These are phyloP conservation scores for Herpailurus yagouaroundi DNA, from an alignment of 2,113 vertebrate genomes.

Conservation along the genomic window DNA sequence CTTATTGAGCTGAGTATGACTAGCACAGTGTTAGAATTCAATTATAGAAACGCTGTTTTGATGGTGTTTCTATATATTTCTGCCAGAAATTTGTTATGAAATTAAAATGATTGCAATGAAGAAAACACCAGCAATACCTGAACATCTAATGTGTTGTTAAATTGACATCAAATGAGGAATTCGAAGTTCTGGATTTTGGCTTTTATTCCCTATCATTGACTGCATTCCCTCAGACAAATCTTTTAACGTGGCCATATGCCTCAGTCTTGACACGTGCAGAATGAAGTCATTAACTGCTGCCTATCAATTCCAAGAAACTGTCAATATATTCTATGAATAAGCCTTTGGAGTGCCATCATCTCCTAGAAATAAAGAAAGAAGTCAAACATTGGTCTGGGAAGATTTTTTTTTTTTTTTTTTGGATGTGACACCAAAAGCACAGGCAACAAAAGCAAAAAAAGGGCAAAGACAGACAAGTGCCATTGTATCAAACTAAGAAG, in stretches of 20 bases:
- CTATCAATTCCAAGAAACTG: background rate
- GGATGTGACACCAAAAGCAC: background rate
- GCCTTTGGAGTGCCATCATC: background rate
- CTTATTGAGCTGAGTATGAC: background rate
- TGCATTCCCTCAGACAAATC: background rate
- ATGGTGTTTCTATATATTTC: background rate
- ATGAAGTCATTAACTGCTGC: background rate
- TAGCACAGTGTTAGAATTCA: background rate
- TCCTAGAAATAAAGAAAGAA: conserved; percentile 28
- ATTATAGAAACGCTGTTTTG: background rate
- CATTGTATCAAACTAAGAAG: background rate
- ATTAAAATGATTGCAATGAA: conserved; percentile 12
- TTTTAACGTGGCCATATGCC: background rate
- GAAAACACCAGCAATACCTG: background rate
- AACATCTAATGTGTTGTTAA: background rate
- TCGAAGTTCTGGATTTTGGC: background rate
- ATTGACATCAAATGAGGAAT: background rate
- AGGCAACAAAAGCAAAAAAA: background rate
- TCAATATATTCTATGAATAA: background rate
- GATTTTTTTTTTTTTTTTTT: background rate
- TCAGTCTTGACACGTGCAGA: conserved; percentile 26
- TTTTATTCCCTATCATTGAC: background rate
- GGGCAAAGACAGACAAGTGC: background rate
- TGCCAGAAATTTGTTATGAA: conserved; percentile 27
- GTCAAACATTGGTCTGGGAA: background rate